phyloP scores from a whole-genome alignment of 1,140 invertebrate genomes.

The Whitmania pigra region DNA sequence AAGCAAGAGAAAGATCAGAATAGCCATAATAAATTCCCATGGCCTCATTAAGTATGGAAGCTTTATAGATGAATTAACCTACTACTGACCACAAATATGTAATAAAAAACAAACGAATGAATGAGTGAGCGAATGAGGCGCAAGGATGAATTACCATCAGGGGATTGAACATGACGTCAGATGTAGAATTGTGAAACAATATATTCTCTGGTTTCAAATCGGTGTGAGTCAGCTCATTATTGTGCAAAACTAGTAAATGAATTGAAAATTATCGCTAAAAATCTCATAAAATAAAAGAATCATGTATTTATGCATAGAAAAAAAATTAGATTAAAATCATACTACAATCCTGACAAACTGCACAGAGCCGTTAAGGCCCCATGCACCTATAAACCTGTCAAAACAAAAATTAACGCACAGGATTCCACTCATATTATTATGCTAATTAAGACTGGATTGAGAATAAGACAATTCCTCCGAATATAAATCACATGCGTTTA shows the following conservation, averaged over 20 bases:
- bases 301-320: neutral
- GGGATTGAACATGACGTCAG: conserved; percentile 45
- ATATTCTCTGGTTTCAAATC: conserved; percentile 99
- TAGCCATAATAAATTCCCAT: neutral
- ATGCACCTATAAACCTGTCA: neutral
- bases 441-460: too few species aligned
- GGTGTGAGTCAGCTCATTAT: conserved; percentile 94
- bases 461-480: too few species aligned
- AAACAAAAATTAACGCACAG: too few species aligned
- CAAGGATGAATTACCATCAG: conserved; percentile 9
- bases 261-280: conserved; percentile 15
- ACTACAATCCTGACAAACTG: neutral
- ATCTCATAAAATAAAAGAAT: neutral
- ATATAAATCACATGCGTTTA: too few species aligned
- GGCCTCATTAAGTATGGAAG: neutral
- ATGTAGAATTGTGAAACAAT: conserved; percentile 86
- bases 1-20: neutral
- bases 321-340: neutral
- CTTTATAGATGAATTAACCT: neutral
- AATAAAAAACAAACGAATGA: neutral
- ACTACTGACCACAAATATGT: neutral
- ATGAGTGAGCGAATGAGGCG: neutral
- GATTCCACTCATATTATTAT: too few species aligned
- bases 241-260: conserved; percentile 62
- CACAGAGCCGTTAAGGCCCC: neutral